Conservation (phyloP, 2,797 vertebrate genomes). For the Anguilla anguilla region DNA sequence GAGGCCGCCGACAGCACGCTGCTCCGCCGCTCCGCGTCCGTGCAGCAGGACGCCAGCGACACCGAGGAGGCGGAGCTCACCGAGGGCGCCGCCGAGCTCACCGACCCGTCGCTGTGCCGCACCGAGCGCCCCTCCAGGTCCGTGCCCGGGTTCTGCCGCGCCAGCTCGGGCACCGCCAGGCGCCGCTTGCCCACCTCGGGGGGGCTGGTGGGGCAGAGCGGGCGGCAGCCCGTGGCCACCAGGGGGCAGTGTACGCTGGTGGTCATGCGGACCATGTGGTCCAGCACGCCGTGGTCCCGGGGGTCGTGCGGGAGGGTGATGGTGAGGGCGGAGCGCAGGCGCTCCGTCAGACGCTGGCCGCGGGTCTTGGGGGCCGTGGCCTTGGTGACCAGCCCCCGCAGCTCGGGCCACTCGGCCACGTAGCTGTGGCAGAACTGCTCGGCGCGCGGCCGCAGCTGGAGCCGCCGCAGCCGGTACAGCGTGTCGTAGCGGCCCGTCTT, state of each 20-base stretch:
- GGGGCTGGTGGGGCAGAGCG: slow-evolving; percentile 78
- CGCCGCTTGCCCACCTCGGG: slow-evolving; percentile 77
- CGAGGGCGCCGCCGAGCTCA: slow-evolving; percentile 48
- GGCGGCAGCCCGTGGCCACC: slow-evolving; percentile 78
- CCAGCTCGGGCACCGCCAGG: slow-evolving; percentile 78
- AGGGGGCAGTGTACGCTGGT: slow-evolving; percentile 83
- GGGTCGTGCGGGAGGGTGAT: slow-evolving; percentile 74
- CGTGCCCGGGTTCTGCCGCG: slow-evolving; percentile 58
- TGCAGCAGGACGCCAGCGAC: slow-evolving; percentile 33
- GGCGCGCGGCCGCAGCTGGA: slow-evolving; percentile 65
- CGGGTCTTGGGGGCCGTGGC: slow-evolving; percentile 65
- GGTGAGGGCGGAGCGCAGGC: slow-evolving; percentile 71
- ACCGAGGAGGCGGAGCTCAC: slow-evolving; percentile 41
- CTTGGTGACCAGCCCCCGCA: slow-evolving; percentile 70
- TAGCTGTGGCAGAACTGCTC: slow-evolving; percentile 78
- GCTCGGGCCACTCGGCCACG: slow-evolving; percentile 77
- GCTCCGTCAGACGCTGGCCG: slow-evolving; percentile 66
- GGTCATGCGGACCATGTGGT: slow-evolving; percentile 87
- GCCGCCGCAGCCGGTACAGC: slow-evolving; percentile 63
- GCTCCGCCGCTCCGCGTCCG: slow-evolving; percentile 41
- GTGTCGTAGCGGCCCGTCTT: slow-evolving; percentile 82
- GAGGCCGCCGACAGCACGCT: slow-evolving; percentile 65
- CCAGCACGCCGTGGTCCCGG: slow-evolving; percentile 78
- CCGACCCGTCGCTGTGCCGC: slow-evolving; percentile 61
- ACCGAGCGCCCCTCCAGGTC: slow-evolving; percentile 55